Evolutionary conservation across 2,888 invertebrate genomes (phyloP).

Genomic region (Acleris laterana): DNA sequence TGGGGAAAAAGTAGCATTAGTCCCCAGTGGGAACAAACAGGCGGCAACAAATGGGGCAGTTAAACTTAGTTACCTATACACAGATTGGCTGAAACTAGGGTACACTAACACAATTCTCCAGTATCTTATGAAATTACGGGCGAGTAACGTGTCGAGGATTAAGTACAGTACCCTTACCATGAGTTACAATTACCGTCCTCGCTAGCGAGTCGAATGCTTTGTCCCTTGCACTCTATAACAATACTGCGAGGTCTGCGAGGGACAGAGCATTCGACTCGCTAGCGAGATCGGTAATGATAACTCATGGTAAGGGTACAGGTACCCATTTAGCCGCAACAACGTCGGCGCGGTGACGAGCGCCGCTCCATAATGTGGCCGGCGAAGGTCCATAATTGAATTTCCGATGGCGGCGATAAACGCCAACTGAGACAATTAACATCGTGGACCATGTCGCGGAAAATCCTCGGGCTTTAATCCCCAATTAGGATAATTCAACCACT

Average conservation of each 20-base stretch:
- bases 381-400: slow-evolving; percentile 71
- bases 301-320: too few relatives aligned
- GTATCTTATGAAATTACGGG: slow-evolving; percentile 9
- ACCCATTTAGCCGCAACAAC: slow-evolving; percentile 26
- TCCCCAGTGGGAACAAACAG: too few relatives aligned
- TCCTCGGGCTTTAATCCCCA: slow-evolving; percentile 59
- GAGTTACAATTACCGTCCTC: too few relatives aligned
- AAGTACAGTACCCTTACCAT: slow-evolving; percentile 20
- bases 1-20: too few relatives aligned
- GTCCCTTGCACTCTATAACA: too few relatives aligned
- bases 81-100: slow-evolving; percentile 1
- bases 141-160: slow-evolving; percentile 21
- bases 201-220: too few relatives aligned
- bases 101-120: slow-evolving; percentile 9
- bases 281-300: too few relatives aligned
- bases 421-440: slow-evolving; percentile 60
- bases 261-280: too few relatives aligned
- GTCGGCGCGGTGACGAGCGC: slow-evolving; percentile 20
- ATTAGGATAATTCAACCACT: slow-evolving; percentile 62
- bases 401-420: slow-evolving; percentile 63
- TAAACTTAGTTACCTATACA: not conserved
- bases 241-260: too few relatives aligned
- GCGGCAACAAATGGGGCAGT: too few relatives aligned
- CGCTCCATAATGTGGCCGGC: slow-evolving; percentile 44
- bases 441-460: slow-evolving; percentile 56